Evolutionary conservation across 92 coral and sea anemone genomes (phyloP), one percentile per base, ranked within the genome.

Genomic region (Diadumene lineata): DNA sequence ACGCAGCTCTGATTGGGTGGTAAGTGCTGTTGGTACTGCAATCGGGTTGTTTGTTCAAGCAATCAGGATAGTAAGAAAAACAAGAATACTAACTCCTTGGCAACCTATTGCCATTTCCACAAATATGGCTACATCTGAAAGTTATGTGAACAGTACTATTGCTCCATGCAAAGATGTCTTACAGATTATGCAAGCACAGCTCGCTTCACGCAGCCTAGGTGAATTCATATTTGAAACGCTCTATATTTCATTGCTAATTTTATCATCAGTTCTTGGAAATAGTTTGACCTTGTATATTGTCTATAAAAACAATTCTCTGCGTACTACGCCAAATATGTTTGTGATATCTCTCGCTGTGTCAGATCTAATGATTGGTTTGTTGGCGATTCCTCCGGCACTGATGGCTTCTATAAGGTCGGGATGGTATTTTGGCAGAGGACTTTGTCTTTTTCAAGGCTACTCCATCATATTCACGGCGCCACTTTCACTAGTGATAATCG

Each of bases 241-340:
- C 19, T 15, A 16, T 29, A 2, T 3, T 6, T 4, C 8, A 4
- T 15, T 32, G 17, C 7, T 26, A n/a, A 9, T 65, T 38, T 19
- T 61, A 11, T 0, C 38, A 11, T 15, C 29, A n/a, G 2, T 74
- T 62, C n/a, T 74, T 46, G 79, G 79, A 9, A 74, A 74, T 9
- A 15, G 25, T 28, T 28, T 74, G 21, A 63, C 61, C 26, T 30
- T 74, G 33, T 32, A 63, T 10, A 38, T 74, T 3, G 32, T 74
- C 3, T 2, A 25, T n/a, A 34, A 29, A 19, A 74, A 50, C 38
- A 60, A 38, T 27, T 15, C 57, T 27, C 58, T 73, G 13, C 69
- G 78, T 18, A 73, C 78, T 7, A 60, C 60, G 21, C 68, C 78
- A 29, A 74, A 60, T 31, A 29, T 34, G 33, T 51, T 74, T 4